Percentiles rank a stretch among this genome's conserved stretches.
phyloP scores from a whole-genome alignment of 2,113 vertebrate species.

The Sinosuthora webbiana region DNA sequence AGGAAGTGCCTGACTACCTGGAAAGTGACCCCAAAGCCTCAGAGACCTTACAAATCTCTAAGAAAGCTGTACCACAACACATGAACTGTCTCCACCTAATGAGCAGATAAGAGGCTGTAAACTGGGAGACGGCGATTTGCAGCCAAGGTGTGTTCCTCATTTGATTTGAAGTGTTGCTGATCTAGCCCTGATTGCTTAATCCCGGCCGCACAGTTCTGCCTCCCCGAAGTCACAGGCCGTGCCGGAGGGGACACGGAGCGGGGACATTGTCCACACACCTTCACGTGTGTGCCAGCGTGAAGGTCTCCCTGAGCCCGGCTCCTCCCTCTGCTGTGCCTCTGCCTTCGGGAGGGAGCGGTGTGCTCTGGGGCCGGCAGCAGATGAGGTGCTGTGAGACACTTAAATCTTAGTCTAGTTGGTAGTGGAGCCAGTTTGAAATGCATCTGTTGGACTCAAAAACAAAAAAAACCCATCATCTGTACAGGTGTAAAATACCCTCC shows the following conservation, averaged over 20 bases:
- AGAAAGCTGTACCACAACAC: not conserved
- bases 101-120: conserved; percentile 6
- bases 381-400: not conserved
- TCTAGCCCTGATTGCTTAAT: conserved; percentile 39
- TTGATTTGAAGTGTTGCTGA: conserved; percentile 42
- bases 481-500: not conserved
- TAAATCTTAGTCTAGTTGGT: not conserved
- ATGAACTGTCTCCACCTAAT: not conserved
- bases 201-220: not conserved
- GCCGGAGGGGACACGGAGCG: not conserved
- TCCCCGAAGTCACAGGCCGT: not conserved
- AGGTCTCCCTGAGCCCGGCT: not conserved
- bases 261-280: not conserved
- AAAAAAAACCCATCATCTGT: too few relatives aligned
- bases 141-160: conserved; percentile 40
- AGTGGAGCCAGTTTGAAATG: conserved; percentile 46
- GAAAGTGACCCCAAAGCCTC: not conserved
- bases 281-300: not conserved
- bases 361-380: not conserved
- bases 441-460: not conserved
- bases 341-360: conserved; percentile 34
- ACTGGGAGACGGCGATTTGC: not conserved
- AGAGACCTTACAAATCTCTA: not conserved
- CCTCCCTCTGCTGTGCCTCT: not conserved
- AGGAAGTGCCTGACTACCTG: conserved; percentile 12